Evolutionary conservation across 2,888 invertebrate genomes (phyloP).

Genomic region (Eupithecia centaureata): DNA sequence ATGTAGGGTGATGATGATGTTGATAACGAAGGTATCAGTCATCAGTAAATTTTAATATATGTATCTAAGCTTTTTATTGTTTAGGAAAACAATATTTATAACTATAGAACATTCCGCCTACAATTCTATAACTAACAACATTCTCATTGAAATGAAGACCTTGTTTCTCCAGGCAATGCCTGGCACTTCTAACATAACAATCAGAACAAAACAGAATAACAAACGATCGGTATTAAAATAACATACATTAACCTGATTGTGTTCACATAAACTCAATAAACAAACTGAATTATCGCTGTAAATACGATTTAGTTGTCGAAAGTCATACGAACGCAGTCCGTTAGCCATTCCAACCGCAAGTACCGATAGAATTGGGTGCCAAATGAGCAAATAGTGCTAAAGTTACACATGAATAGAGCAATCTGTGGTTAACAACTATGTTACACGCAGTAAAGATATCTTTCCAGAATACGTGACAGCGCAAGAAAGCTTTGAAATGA

Average conservation of each 20-base stretch:
- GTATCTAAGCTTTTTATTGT: background rate
- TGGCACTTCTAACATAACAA: constrained; percentile 2
- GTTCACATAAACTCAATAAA: constrained; percentile 23
- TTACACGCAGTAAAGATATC: constrained; percentile 13
- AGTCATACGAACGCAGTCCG: constrained; percentile 13
- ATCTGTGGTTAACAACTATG: constrained; percentile 21
- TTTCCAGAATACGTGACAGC: constrained; percentile 3
- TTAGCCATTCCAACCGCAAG: constrained; percentile 21
- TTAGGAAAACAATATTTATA: background rate
- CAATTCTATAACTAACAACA: constrained; percentile 11
- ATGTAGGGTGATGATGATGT: no score
- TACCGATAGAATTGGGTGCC: constrained; percentile 26
- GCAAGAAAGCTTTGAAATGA: background rate
- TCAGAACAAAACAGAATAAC: constrained; percentile 13
- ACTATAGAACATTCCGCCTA: constrained; percentile 1
- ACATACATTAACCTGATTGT: constrained; percentile 30
- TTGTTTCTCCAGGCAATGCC: background rate
- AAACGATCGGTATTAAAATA: constrained; percentile 20
- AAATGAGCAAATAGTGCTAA: constrained; percentile 8
- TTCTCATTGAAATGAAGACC: background rate
- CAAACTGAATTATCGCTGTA: constrained; percentile 14
- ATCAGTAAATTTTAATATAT: background rate
- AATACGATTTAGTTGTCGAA: constrained; percentile 18
- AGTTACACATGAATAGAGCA: constrained; percentile 16
- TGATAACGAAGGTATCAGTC: no score